These are phyloP conservation scores for Apeltes quadracus DNA, from an alignment of 2,113 vertebrate genomes.

Conservation along the genomic window DNA sequence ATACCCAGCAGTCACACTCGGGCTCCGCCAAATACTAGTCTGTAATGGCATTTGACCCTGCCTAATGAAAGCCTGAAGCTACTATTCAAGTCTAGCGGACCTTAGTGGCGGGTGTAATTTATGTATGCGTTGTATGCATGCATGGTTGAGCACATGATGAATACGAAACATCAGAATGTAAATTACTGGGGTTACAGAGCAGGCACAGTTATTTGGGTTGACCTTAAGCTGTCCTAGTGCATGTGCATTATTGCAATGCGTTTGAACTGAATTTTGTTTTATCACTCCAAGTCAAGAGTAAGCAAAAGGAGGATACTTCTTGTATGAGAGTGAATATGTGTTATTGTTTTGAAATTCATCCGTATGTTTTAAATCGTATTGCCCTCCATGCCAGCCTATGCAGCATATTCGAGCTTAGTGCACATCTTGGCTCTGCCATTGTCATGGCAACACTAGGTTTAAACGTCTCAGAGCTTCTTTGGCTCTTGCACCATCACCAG, in stretches of 20 bases:
- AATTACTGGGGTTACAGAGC: constrained; percentile 11
- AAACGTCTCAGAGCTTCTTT: constrained; percentile 34
- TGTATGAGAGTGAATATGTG: not conserved
- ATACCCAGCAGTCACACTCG: constrained; percentile 5
- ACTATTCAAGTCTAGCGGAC: constrained; percentile 16
- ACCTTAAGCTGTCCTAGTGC: not conserved
- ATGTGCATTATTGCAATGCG: not conserved
- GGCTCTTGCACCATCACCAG: constrained; percentile 37
- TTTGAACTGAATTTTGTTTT: not conserved
- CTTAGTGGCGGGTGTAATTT: not conserved
- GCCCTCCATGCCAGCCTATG: constrained; percentile 40
- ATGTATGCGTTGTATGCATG: constrained; percentile 12
- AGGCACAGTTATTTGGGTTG: not conserved
- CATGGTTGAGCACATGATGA: constrained; percentile 36
- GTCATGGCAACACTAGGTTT: constrained; percentile 65
- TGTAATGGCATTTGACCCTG: constrained; percentile 25
- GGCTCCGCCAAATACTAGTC: constrained; percentile 20
- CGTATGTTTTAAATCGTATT: constrained; percentile 25
- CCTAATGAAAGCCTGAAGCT: constrained; percentile 32
- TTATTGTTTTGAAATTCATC: constrained; percentile 3
- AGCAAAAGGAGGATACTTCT: not conserved
- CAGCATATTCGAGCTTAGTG: constrained; percentile 62
- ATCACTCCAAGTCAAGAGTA: not conserved
- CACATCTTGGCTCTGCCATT: constrained; percentile 49
- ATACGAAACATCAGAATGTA: constrained; percentile 25